A percentile compares a stretch with the other conserved stretches of the same genome.
phyloP scores from a whole-genome alignment of 2,888 invertebrate species.

The Choreutis nemorana region DNA sequence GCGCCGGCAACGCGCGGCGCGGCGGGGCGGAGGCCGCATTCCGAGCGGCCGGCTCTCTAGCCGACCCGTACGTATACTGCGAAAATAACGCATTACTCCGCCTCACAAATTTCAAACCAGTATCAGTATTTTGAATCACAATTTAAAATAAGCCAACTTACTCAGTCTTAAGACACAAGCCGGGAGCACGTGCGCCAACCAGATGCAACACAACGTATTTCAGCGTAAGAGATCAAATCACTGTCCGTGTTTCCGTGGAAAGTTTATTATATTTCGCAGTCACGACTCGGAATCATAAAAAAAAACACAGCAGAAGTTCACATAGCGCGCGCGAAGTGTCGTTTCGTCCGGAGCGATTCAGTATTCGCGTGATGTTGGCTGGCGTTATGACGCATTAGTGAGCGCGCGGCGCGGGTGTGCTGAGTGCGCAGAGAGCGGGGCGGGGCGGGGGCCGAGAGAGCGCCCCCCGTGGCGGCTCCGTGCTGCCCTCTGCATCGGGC shows the following conservation, averaged over 20 bases:
- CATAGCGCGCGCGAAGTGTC: constrained; percentile 52
- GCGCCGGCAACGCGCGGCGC: constrained; percentile 26
- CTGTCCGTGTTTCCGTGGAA: constrained; percentile 26
- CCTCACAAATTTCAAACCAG: constrained; percentile 25
- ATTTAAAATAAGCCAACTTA: constrained; percentile 58
- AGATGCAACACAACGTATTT: constrained; percentile 32
- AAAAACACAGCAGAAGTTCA: constrained; percentile 54
- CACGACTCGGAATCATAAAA: constrained; percentile 17
- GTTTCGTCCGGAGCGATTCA: constrained; percentile 22
- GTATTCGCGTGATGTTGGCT: constrained; percentile 39
- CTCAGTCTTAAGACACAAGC: constrained; percentile 31
- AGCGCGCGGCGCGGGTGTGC: constrained; percentile 56
- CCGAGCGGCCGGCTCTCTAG: constrained; percentile 42
- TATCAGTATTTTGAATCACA: constrained; percentile 41
- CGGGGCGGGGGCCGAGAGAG: constrained; percentile 26
- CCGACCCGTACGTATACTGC: constrained; percentile 27
- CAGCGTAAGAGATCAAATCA: constrained; percentile 41
- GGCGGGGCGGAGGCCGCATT: constrained; percentile 53
- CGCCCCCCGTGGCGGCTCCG: constrained; percentile 37
- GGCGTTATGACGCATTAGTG: constrained; percentile 63
- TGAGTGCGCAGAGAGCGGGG: constrained; percentile 43
- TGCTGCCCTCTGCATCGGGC: constrained; percentile 61
- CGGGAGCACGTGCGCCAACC: constrained; percentile 47
- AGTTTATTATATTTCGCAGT: constrained; percentile 15
- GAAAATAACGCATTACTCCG: constrained; percentile 46